These are phyloP conservation scores for Sakesphorus luctuosus DNA, from an alignment of 2,113 vertebrate species.

Conservation along the genomic window DNA sequence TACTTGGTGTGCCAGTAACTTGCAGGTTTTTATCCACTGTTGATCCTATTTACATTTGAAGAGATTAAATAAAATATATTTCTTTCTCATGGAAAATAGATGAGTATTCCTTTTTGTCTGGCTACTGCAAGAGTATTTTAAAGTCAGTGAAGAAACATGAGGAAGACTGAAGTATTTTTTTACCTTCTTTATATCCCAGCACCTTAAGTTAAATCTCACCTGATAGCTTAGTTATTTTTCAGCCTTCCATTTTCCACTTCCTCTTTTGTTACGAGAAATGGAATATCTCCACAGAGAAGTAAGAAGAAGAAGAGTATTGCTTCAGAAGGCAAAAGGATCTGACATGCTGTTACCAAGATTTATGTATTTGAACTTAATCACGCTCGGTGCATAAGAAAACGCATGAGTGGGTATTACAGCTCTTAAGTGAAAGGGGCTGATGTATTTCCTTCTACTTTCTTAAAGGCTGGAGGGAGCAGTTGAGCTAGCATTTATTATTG, in stretches of 20 bases:
- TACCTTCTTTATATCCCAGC: not conserved
- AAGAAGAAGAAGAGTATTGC: not conserved
- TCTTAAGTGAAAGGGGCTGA: not conserved
- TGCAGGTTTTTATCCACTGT: not conserved
- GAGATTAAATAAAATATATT: not conserved
- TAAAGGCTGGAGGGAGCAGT: not conserved
- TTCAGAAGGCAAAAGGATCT: not conserved
- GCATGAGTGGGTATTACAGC: not conserved
- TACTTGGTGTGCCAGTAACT: not conserved
- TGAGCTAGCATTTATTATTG: not conserved
- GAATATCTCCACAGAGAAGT: not conserved
- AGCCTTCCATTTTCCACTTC: not conserved
- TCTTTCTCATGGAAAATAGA: not conserved
- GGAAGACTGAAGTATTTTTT: not conserved
- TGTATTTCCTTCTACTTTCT: not conserved
- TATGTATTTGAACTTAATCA: not conserved
- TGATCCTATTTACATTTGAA: not conserved
- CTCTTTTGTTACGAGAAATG: not conserved
- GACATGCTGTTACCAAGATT: not conserved
- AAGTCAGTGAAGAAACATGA: not conserved
- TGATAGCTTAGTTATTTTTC: not conserved
- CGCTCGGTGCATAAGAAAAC: not conserved
- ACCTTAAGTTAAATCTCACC: not conserved
- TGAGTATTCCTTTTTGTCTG: not conserved
- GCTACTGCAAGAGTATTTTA: not conserved